Conservation (phyloP, 2,113 vertebrate species). For the Pangasianodon hypophthalmus region DNA sequence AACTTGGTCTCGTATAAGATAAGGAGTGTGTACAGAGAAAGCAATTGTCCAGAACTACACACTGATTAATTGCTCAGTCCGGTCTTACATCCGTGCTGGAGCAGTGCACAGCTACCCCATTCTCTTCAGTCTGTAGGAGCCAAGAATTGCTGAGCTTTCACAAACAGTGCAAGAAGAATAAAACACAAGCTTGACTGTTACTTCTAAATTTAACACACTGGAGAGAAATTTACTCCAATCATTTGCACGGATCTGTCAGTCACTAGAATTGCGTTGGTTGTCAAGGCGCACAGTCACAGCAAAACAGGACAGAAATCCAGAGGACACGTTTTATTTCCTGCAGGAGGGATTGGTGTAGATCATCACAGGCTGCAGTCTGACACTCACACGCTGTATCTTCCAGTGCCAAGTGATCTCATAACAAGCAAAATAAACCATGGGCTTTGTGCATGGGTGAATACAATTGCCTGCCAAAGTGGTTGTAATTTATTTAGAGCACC, state of each 20-base stretch:
- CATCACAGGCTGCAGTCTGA: slow-evolving; percentile 7
- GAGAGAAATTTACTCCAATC: slow-evolving; percentile 19
- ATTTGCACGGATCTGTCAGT: slow-evolving; percentile 14
- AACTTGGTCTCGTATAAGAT: not conserved
- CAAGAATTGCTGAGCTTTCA: slow-evolving; percentile 44
- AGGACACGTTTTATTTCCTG: not conserved
- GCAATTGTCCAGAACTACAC: slow-evolving; percentile 17
- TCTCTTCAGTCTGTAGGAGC: slow-evolving; percentile 10
- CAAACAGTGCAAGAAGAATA: slow-evolving; percentile 25
- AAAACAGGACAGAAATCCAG: not conserved
- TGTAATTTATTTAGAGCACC: slow-evolving; percentile 28
- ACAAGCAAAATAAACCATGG: slow-evolving; percentile 33
- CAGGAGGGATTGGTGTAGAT: slow-evolving; percentile 5
- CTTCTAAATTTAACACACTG: slow-evolving; percentile 39
- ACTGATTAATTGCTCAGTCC: slow-evolving; percentile 39
- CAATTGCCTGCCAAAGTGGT: slow-evolving; percentile 8
- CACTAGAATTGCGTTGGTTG: not conserved
- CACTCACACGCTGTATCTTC: not conserved
- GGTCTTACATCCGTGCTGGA: slow-evolving; percentile 9
- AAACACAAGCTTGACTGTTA: slow-evolving; percentile 3
- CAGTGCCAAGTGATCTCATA: slow-evolving; percentile 16
- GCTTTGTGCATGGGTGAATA: slow-evolving; percentile 26
- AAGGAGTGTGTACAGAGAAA: slow-evolving; percentile 2
- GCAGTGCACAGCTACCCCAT: not conserved
- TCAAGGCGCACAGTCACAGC: not conserved